Base-by-base conservation (phyloP, 2,888 invertebrate species). In the Eupithecia dodoneata region DNA sequence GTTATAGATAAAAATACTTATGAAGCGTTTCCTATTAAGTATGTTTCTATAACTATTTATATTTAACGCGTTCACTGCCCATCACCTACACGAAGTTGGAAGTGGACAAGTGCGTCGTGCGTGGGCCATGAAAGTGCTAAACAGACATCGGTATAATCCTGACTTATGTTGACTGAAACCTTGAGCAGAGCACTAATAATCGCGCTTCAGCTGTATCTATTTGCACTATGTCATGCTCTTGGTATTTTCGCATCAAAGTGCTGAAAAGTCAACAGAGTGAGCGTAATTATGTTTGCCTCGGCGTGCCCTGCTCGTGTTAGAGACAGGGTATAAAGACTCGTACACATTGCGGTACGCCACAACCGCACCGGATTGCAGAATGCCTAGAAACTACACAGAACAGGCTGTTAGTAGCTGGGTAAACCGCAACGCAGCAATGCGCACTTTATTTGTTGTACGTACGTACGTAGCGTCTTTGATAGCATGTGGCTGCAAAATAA, bases 251-350 rank as follows among this genome's bases (percentile, higher is more conserved):
- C 81, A 82, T 83, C 83, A 83, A 83, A 85, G 83, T 80, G 80
- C 81, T 83, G 82, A 79, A 84, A 83, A 85, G 86, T 86, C 85
- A 86, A 85, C 84, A 85, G 67, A 72, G 83, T 78, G 82, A 84
- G 82, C 83, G 82, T 89, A 87, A 90, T 90, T 89, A 88, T 87
- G 88, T 88, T 88, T 88, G 84, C 83, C 78, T 78, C 78, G 81
- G 80, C 81, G 67, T 45, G 67, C 47, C 45, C 42, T 66, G 18
- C 45, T 84, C 81, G 82, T 85, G 85, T 85, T 76, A 77, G 81
- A 84, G 81, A 82, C 83, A 79, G 80, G 74, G 84, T 83, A 83
- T 86, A 85, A 84, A 86, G 83, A 85, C 84, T 81, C 72, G 82
- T 83, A 82, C 81, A 83, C 81, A 81, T 74, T 80, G 79, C 77